These are phyloP conservation scores for Yponomeuta cagnagella DNA, from an alignment of 2,888 invertebrate species.

Conservation along the genomic window DNA sequence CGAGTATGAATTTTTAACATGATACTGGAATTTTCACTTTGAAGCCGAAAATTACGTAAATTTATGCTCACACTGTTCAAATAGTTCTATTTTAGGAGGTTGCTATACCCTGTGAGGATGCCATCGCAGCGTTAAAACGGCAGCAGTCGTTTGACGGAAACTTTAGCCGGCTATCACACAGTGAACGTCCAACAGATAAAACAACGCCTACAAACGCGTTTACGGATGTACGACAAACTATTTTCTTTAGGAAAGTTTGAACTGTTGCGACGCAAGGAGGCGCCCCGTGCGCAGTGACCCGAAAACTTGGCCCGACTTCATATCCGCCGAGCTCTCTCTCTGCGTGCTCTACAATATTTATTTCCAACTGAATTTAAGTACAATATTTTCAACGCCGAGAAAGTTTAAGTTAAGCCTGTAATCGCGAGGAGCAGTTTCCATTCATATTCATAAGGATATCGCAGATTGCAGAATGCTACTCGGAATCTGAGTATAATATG, in stretches of 20 bases:
- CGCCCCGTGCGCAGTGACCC: constrained; percentile 43
- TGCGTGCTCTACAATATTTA: constrained; percentile 40
- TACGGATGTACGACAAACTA: constrained; percentile 14
- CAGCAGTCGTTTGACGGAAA: background rate
- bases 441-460: constrained; percentile 1
- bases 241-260: constrained; percentile 40
- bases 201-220: constrained; percentile 10
- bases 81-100: too few relatives aligned
- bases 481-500: background rate
- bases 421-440: background rate
- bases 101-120: too few relatives aligned
- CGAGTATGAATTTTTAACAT: background rate
- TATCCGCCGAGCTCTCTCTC: constrained; percentile 30
- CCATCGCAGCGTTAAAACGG: background rate
- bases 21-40: background rate
- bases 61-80: too few relatives aligned
- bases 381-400: constrained; percentile 5
- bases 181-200: constrained; percentile 4
- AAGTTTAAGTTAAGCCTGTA: background rate
- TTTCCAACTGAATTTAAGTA: constrained; percentile 23
- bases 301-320: constrained; percentile 41
- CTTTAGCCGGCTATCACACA: background rate
- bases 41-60: background rate
- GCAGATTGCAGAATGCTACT: background rate
- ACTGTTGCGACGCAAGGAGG: constrained; percentile 27